Base-by-base conservation (phyloP, 1,140 invertebrate genomes). In the Drosophila paulistorum region DNA sequence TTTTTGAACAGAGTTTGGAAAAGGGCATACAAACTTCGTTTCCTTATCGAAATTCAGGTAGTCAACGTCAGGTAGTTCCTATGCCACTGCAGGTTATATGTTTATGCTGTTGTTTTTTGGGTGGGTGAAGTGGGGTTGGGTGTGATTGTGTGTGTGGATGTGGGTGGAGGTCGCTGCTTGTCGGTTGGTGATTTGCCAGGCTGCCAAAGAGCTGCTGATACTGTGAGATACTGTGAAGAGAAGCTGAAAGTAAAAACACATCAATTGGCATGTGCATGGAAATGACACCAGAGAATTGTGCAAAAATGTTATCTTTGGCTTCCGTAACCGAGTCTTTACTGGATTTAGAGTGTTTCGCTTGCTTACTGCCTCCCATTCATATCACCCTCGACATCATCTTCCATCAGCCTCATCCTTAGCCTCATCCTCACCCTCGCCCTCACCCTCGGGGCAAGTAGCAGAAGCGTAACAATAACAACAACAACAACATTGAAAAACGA, bases 231-330 rank as follows among this genome's bases (percentile, higher is more conserved):
- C 14, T 48, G 45, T 11, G 23, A 59, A 59, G 33, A 59, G 33
- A n/a, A 78, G 76, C 64, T 71, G 79, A 86, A 86, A 86, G 82
- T 86, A 86, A 86, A 89, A 87, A 87, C 83, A 89, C 83, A 87
- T 89, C 83, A 87, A 87, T 87, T 87, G 83, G 83, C 83, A 89
- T 87, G 83, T 87, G 83, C 84, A 87, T 89, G 84, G 84, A 87
- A 87, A 87, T 87, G 83, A 87, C 83, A 89, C 83, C 84, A 87
- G 83, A 87, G 83, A 89, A 83, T 83, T 89, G 83, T 89, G 83
- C 83, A 87, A 87, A 87, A 87, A 87, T 87, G 83, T 87, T 87
- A 87, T 87, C 83, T 87, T 87, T 87, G 83, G 83, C 83, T 87
- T 87, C 83, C 83, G 83, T 80, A 51, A 87, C 79, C 83, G 89